These are phyloP conservation scores for Heliconius eleuchia DNA, from an alignment of 1,140 invertebrate species.

Conservation along the genomic window DNA sequence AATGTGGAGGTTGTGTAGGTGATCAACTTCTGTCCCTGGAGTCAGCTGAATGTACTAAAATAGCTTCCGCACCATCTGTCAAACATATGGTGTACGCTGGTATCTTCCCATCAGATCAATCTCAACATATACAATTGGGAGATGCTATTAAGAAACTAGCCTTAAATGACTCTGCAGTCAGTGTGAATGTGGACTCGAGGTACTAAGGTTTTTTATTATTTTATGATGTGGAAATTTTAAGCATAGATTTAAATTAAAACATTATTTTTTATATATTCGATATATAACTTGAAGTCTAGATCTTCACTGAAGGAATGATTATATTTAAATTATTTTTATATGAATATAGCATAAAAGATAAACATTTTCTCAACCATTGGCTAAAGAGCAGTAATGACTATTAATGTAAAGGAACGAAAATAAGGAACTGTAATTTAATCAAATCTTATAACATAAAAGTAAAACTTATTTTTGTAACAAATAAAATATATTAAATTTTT, in stretches of 20 bases:
- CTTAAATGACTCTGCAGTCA: slow-evolving; percentile 97
- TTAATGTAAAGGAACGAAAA: too few relatives aligned
- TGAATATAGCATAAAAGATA: not conserved
- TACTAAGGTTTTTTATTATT: slow-evolving; percentile 53
- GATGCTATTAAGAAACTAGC: slow-evolving; percentile 94
- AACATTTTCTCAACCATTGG: too few relatives aligned
- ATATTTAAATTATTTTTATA: not conserved
- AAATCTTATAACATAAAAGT: too few relatives aligned
- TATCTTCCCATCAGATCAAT: slow-evolving; percentile 95
- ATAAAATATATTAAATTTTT: not conserved
- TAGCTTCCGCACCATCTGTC: slow-evolving; percentile 48
- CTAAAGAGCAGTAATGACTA: too few relatives aligned
- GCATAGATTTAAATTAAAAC: too few relatives aligned
- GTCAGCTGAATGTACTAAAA: slow-evolving; percentile 46
- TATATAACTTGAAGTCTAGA: too few relatives aligned
- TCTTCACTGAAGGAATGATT: too few relatives aligned
- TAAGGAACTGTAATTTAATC: not conserved
- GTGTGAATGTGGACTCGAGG: slow-evolving; percentile 90
- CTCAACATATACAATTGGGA: slow-evolving; percentile 87
- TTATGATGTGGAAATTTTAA: not conserved
- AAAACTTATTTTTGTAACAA: too few relatives aligned
- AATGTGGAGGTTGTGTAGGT: slow-evolving; percentile 73
- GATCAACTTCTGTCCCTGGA: slow-evolving; percentile 68
- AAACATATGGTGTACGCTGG: slow-evolving; percentile 97
- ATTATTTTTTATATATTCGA: too few relatives aligned